Percentiles rank a stretch among this genome's conserved stretches.
These are phyloP conservation scores for Hydroisotoma schaefferi DNA, from an alignment of 2,888 invertebrate genomes.

Conservation along the genomic window DNA sequence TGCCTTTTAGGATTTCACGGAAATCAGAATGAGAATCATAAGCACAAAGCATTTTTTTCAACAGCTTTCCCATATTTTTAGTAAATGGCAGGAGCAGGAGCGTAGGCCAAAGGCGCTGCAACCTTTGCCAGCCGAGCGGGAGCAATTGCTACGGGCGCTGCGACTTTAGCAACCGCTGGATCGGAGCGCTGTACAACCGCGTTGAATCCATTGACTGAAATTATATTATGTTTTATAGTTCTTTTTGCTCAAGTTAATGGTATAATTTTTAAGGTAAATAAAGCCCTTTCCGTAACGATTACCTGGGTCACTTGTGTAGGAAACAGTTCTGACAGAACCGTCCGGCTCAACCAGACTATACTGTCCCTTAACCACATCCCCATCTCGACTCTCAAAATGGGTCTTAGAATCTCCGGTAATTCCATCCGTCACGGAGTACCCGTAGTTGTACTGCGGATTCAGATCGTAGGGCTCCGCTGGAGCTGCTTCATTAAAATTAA, in stretches of 20 bases:
- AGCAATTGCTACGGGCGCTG: constrained; percentile 6
- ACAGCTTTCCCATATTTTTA: too few relatives aligned
- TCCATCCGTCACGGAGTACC: constrained; percentile 13
- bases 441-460: constrained; percentile 14
- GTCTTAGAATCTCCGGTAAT: constrained; percentile 22
- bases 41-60: too few relatives aligned
- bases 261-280: too few relatives aligned
- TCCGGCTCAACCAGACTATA: constrained; percentile 11
- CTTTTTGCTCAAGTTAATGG: too few relatives aligned
- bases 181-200: constrained; percentile 17
- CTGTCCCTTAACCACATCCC: constrained; percentile 12
- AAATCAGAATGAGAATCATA: too few relatives aligned
- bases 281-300: too few relatives aligned
- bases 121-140: background rate
- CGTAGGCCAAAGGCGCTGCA: constrained; percentile 14
- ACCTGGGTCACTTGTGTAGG: constrained; percentile 9
- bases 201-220: constrained; percentile 22
- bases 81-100: constrained; percentile 8
- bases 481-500: too few relatives aligned
- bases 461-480: background rate
- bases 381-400: constrained; percentile 2
- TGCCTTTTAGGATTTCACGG: too few relatives aligned
- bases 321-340: constrained; percentile 5
- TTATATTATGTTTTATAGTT: too few relatives aligned
- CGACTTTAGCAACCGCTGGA: constrained; percentile 1